Evolutionary conservation across 2,113 vertebrate genomes (phyloP).

Genomic region (Chinchilla lanigera): DNA sequence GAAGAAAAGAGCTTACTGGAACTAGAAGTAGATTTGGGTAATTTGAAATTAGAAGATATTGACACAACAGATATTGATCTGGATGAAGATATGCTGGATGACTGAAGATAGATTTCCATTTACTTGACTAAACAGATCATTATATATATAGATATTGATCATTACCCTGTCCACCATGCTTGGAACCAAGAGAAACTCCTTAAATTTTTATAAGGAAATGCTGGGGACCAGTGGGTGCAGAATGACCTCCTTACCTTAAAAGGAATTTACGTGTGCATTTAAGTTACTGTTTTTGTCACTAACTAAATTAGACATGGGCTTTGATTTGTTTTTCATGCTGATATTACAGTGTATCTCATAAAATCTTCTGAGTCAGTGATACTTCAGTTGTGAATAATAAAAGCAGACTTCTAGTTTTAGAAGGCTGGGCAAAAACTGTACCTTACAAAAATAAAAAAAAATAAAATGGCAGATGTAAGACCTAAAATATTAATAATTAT

Average conservation of each 20-base stretch:
- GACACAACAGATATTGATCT: conserved; percentile 98
- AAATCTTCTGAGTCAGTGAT: conserved; percentile 70
- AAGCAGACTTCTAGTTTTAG: no score
- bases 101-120: conserved; percentile 83
- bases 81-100: conserved; percentile 96
- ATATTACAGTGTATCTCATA: conserved; percentile 52
- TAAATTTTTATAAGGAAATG: conserved; percentile 72
- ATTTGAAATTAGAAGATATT: conserved; percentile 97
- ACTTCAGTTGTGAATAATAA: no score
- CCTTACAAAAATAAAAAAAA: no score
- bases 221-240: background rate
- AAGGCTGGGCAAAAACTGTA: background rate
- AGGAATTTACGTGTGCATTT: background rate
- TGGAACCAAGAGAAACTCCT: conserved; percentile 57
- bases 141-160: conserved; percentile 36
- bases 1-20: conserved; percentile 95
- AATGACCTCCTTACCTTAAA: background rate
- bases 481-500: conserved; percentile 34
- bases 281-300: conserved; percentile 44
- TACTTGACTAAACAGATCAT: conserved; percentile 78
- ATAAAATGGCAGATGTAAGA: background rate
- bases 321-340: conserved; percentile 56
- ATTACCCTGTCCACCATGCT: conserved; percentile 34
- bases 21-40: conserved; percentile 96
- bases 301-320: conserved; percentile 29